phyloP scores from a whole-genome alignment of 2,113 vertebrate genomes.

The Cebus imitator region DNA sequence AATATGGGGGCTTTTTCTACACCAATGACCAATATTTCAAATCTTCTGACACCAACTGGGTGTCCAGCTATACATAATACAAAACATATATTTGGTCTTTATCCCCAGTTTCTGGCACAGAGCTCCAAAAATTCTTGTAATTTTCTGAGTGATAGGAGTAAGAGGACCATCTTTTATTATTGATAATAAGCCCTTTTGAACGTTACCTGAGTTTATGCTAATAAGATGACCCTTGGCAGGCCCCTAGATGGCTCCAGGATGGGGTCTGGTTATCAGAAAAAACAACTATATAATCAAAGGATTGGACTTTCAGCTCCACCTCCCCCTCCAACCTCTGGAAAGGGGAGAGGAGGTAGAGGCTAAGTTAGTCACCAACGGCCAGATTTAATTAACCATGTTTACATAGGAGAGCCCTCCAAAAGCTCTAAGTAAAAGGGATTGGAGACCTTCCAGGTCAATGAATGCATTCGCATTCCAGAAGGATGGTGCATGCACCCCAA shows the following conservation, averaged over 20 bases:
- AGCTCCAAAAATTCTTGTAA: not conserved
- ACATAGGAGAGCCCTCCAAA: not conserved
- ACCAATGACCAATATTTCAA: not conserved
- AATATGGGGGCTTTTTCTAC: not conserved
- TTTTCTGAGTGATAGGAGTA: not conserved
- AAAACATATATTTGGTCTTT: not conserved
- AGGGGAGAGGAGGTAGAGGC: not conserved
- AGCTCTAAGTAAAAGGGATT: too few species aligned
- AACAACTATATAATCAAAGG: not conserved
- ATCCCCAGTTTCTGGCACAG: not conserved
- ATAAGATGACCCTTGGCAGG: too few species aligned
- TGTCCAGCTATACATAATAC: not conserved
- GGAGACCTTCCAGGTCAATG: not conserved
- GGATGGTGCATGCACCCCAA: not conserved
- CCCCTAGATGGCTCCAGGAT: not conserved
- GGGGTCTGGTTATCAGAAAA: too few species aligned
- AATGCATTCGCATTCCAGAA: not conserved
- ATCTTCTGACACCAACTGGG: not conserved
- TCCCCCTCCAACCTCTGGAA: not conserved
- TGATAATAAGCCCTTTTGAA: not conserved
- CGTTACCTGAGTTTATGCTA: not conserved
- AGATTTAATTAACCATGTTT: not conserved
- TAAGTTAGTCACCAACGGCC: not conserved
- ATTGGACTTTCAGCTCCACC: not conserved
- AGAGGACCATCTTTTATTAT: not conserved